Base-by-base conservation (phyloP, 2,797 vertebrate genomes). In the Xiphorhynchus erythropygius region DNA sequence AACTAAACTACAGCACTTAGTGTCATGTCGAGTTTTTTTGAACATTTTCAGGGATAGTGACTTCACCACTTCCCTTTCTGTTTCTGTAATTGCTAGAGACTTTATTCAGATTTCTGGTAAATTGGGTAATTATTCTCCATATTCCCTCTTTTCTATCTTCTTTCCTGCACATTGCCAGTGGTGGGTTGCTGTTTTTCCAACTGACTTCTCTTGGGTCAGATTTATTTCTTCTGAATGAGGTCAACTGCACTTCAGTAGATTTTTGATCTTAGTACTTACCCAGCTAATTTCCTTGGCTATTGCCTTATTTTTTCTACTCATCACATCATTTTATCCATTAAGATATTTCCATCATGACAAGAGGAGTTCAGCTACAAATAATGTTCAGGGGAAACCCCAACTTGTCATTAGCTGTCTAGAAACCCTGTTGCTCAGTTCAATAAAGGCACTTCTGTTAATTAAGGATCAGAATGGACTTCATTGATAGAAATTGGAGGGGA, bases 1-100 rank as follows among this genome's bases (percentile, higher is more conserved):
- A 33, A 24, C 10, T 52, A 46, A 84, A 59, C 52, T 25, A 33
- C 33, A 32, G 30, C 25, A 39, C 30, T 35, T 3, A 14, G 39
- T 35, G 44, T 22, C 10, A 3, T 3, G 0, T 27, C 0, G 1
- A 70, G 37, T 18, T 0, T 46, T 64, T 46, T 59, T 41, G 14
- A 59, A 27, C 6, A 14, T 10, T 71, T 52, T 25, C 46, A 52
- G 25, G 7, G 13, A 19, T 4, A 35, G 25, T 7, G 25, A 57
- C 30, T 52, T 71, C 39, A 35, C 25, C 24, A 17, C 25, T 46
- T 77, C 5, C 18, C 19, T 46, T 90, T 19, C 5, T 46, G 9
- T 59, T 84, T 85, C 35, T 52, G 6, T 74, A 55, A 50, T 32
- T 52, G 11, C 23, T 74, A 50, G 23, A 65, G 12, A 59, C 30